These are phyloP conservation scores for Theretra japonica DNA, from an alignment of 2,888 invertebrate genomes.

Conservation along the genomic window DNA sequence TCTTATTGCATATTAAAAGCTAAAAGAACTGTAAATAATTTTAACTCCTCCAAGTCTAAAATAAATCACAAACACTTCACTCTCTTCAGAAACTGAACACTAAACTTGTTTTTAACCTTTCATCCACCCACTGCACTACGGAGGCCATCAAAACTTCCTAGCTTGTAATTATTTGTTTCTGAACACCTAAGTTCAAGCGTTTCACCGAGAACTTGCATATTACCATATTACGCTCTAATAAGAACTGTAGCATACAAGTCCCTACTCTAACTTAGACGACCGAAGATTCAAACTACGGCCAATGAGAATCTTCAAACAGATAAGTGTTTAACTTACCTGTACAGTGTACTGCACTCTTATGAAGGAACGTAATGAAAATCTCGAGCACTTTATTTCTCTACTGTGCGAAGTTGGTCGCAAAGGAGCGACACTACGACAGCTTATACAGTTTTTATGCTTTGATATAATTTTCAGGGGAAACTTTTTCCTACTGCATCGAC, in stretches of 20 bases:
- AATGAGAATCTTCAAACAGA: slow-evolving; percentile 7
- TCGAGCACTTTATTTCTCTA: not conserved
- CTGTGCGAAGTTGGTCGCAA: not conserved
- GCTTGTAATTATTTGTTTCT: slow-evolving; percentile 3
- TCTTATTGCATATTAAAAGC: too few species aligned
- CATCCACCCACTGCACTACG: not conserved
- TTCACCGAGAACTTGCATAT: slow-evolving; percentile 4
- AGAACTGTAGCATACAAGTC: slow-evolving; percentile 9
- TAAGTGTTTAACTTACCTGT: slow-evolving; percentile 17
- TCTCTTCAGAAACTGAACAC: not conserved
- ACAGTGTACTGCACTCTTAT: not conserved
- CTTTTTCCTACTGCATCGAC: too few species aligned
- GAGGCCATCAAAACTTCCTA: not conserved
- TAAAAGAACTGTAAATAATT: too few species aligned
- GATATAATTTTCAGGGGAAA: too few species aligned
- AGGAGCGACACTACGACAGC: not conserved
- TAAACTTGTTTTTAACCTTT: not conserved
- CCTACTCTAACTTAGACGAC: slow-evolving; percentile 8
- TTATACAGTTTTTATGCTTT: too few species aligned
- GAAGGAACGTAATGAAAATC: not conserved
- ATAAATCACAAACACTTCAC: too few species aligned
- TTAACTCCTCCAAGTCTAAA: too few species aligned
- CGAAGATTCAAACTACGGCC: slow-evolving; percentile 7
- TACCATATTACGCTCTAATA: slow-evolving; percentile 1
- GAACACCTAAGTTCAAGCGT: not conserved